Percentiles rank a stretch among this genome's conserved stretches.
Evolutionary conservation across 2,113 vertebrate genomes (phyloP).

Genomic region (Vombatus ursinus): DNA sequence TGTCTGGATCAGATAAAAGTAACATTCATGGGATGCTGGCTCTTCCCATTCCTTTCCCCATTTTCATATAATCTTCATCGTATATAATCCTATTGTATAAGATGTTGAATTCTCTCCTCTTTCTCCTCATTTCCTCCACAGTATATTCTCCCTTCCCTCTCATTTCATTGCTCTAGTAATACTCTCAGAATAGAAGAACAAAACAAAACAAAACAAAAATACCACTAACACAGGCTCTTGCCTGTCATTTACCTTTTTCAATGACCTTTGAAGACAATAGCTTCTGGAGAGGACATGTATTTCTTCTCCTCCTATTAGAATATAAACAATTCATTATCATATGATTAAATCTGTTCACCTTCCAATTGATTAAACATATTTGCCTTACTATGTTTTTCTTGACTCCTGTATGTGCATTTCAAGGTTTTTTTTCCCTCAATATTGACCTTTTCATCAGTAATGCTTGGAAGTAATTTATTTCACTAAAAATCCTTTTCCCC

Average conservation of each 20-base stretch:
- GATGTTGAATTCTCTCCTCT: background rate
- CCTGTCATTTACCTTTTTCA: background rate
- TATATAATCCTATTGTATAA: background rate
- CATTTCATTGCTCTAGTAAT: background rate
- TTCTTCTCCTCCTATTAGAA: background rate
- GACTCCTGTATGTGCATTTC: background rate
- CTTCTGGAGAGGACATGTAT: background rate
- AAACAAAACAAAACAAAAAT: background rate
- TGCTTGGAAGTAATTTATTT: background rate
- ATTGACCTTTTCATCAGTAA: background rate
- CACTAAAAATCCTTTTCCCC: background rate
- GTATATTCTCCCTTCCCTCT: background rate
- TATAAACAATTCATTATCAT: background rate
- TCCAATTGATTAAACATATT: background rate
- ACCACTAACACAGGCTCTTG: background rate
- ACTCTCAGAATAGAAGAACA: background rate
- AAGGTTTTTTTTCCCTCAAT: background rate
- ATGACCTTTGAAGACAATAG: background rate
- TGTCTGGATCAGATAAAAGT: background rate
- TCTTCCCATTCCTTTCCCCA: background rate
- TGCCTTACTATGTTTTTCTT: background rate
- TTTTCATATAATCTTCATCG: background rate
- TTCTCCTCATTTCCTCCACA: background rate
- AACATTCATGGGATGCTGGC: background rate
- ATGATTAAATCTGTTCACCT: background rate